Evolutionary conservation across 2,888 invertebrate genomes (phyloP), one percentile per base, ranked within the genome.

Genomic region (Sympetrum striolatum): DNA sequence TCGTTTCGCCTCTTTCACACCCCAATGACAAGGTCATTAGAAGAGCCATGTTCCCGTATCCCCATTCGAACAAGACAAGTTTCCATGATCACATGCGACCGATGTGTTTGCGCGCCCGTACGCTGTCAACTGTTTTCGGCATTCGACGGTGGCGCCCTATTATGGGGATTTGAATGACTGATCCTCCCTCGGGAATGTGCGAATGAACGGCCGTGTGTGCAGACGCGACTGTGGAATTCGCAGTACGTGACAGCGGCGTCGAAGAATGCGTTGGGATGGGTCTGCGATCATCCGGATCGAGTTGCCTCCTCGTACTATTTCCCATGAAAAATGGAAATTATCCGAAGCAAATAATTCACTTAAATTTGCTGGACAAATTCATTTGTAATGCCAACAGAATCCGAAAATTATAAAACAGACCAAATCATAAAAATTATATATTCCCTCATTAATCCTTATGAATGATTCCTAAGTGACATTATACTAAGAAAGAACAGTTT

Each of bases 1-100:
- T 80, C 37, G 3, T 22, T 22, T 12, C 60, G 14, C 22, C 60
- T 12, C 37, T 53, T 18, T 18, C 53, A 53, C 48, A 4, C 58
- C 60, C 86, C 86, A 86, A 86, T 86, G 86, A 86, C 86, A 64
- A 86, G 86, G 86, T 86, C 86, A 86, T 86, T 60, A 60, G 60
- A 35, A 37, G 82, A 37, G 64, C 39, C 86, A 14, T 86, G 86
- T 86, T 60, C 0, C 60, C 35, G 60, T 37, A 86, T n/a, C n/a
- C n/a, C n/a, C n/a, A n/a, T 64, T 60, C 60, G 86, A 86, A 80
- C 80, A 80, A 80, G 58, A 86, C 86, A 86, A 86, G 86, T 86
- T 86, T 60, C 37, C 60, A 60, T 86, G 86, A 86, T 86, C 60
- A 86, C 86, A 86, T 35, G 86, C 60, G 60, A 39, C n/a, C 12